Evolutionary conservation across 2,888 invertebrate species (phyloP), one percentile per base, ranked within the genome.

Genomic region (Ectemnius lituratus): DNA sequence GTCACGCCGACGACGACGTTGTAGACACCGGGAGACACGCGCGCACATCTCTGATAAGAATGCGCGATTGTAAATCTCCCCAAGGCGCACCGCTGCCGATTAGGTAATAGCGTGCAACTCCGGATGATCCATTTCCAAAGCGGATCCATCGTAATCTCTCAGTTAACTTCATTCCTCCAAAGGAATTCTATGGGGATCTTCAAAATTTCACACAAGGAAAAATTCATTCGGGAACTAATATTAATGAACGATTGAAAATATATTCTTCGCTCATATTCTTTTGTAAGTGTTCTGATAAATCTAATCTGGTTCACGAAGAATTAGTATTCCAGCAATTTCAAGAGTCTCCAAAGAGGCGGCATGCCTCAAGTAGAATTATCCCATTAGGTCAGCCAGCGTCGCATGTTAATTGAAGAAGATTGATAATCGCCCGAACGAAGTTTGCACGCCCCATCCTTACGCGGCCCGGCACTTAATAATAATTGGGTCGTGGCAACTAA

Each of bases 41-140:
- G 37, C 37, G 37, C 37, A 11, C 37, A 11, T 11, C 37, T 37
- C 65, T 52, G 76, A 78, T 63, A 73, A 76, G 66, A 68, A 63
- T 27, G 66, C 20, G 62, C 66, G 61, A 66, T 76, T 68, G 73
- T 66, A 61, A 63, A 70, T 70, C 45, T 52, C 49, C 62, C 65
- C 63, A 57, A 37, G 45, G 20, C 46, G 58, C 59, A 57, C 52
- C 37, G 8, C 37, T 5, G 16, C 20, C 59, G 76, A 73, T 73
- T 75, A 77, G 69, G 67, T 77, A 76, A 67, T 62, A n/a, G 59
- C n/a, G 46, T 52, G 63, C 61, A 47, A 52, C 57, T 37, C 37
- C 63, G 57, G 20, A 73, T 69, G 59, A 67, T 70, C 68, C 65
- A 46, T 76, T 76, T 76, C 64, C 62, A 60, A 67, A 52, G 67